These are phyloP conservation scores for Ornithorhynchus anatinus DNA, from an alignment of 2,113 vertebrate genomes.

Conservation along the genomic window DNA sequence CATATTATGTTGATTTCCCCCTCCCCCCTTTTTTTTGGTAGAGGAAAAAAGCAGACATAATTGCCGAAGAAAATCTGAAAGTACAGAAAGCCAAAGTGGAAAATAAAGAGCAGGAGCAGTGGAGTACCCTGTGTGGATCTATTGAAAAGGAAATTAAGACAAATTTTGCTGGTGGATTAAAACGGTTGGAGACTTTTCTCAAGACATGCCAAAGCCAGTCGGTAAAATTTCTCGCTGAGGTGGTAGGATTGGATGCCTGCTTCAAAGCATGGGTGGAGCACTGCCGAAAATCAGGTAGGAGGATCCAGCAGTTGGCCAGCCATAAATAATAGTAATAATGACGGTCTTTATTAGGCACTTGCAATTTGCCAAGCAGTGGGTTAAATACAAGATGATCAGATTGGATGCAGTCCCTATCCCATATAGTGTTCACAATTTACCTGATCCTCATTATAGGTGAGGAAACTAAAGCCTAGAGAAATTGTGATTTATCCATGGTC, in stretches of 20 bases:
- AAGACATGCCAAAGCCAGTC: conserved; percentile 47
- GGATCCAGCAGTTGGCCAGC: background rate
- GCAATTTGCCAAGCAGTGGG: too few species aligned
- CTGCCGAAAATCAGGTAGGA: conserved; percentile 13
- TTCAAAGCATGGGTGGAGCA: conserved; percentile 21
- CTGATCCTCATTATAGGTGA: too few species aligned
- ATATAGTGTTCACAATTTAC: too few species aligned
- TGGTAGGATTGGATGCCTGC: conserved; percentile 9
- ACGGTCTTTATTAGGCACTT: too few species aligned
- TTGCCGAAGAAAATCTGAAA: conserved; percentile 51
- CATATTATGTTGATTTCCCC: background rate
- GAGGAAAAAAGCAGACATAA: conserved; percentile 48
- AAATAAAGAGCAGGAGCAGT: conserved; percentile 50
- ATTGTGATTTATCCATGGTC: too few species aligned
- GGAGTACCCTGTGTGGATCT: conserved; percentile 25
- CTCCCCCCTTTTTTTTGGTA: conserved; percentile 13
- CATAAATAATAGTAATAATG: too few species aligned
- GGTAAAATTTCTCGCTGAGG: conserved; percentile 49
- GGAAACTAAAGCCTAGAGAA: too few species aligned
- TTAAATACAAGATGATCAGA: too few species aligned
- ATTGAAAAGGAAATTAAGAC: conserved; percentile 48
- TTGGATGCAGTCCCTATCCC: too few species aligned
- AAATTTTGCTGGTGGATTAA: conserved; percentile 45
- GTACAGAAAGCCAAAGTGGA: conserved; percentile 40
- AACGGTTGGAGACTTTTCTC: conserved; percentile 50